Evolutionary conservation across 2,888 invertebrate genomes (phyloP).

Genomic region (Phragmatobia fuliginosa): DNA sequence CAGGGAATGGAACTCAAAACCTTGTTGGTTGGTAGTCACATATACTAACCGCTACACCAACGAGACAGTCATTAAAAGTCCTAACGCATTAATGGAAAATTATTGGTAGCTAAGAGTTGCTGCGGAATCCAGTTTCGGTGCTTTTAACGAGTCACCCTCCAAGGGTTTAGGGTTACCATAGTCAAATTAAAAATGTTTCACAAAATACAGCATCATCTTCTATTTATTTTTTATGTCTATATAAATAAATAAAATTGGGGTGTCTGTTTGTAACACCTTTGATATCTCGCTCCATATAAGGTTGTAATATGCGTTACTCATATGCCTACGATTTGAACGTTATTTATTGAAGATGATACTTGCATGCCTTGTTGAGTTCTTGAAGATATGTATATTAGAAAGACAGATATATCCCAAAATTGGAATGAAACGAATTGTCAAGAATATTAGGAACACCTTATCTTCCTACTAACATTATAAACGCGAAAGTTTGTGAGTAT

Average conservation of each 20-base stretch:
- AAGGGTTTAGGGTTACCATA: background rate
- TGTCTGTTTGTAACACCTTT: too few species aligned
- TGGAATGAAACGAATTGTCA: background rate
- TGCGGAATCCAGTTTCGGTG: background rate
- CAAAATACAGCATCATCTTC: too few species aligned
- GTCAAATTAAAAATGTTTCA: background rate
- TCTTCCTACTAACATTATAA: too few species aligned
- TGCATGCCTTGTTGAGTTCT: background rate
- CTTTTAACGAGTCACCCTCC: constrained; percentile 1
- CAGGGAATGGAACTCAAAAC: too few species aligned
- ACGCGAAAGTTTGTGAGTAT: too few species aligned
- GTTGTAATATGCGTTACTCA: background rate
- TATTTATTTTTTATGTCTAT: too few species aligned
- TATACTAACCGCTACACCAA: too few species aligned
- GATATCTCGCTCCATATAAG: background rate
- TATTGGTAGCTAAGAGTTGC: background rate
- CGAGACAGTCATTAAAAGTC: constrained; percentile 23
- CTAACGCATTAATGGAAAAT: constrained; percentile 8
- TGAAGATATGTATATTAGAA: background rate
- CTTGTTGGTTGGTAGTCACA: too few species aligned
- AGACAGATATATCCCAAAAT: background rate
- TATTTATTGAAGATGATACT: background rate
- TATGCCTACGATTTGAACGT: background rate
- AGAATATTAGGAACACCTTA: background rate
- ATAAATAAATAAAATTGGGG: too few species aligned